A percentile compares a stretch with the other conserved stretches of the same genome.
Evolutionary conservation across 1,140 invertebrate species (phyloP).

Genomic region (Eciton burchellii): DNA sequence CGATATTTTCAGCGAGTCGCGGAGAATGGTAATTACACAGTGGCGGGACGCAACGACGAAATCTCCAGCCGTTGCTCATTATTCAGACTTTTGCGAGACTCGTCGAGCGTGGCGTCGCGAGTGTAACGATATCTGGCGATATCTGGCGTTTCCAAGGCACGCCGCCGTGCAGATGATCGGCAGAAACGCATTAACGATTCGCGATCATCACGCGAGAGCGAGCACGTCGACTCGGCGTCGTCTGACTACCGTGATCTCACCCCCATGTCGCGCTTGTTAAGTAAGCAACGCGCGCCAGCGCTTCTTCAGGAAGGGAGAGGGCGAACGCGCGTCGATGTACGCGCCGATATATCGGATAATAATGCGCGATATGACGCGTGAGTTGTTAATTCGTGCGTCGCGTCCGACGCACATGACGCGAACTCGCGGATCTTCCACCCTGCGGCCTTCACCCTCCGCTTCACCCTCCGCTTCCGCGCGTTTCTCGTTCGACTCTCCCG

Average conservation of each 20-base stretch:
- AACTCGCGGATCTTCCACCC: slow-evolving; percentile 38
- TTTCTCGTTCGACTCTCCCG: slow-evolving; percentile 64
- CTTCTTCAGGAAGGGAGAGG: slow-evolving; percentile 31
- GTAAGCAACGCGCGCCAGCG: slow-evolving; percentile 68
- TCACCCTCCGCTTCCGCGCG: slow-evolving; percentile 51
- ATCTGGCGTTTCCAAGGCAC: slow-evolving; percentile 13
- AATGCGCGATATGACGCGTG: slow-evolving; percentile 83
- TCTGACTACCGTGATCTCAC: slow-evolving; percentile 82
- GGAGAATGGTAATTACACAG: slow-evolving; percentile 42
- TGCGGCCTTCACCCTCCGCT: slow-evolving; percentile 29
- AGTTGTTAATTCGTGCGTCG: slow-evolving; percentile 82
- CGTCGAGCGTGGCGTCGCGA: neutral
- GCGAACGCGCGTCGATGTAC: slow-evolving; percentile 81
- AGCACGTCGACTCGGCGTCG: slow-evolving; percentile 74
- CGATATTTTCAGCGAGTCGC: slow-evolving; percentile 65
- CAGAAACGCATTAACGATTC: slow-evolving; percentile 63
- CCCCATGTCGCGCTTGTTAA: slow-evolving; percentile 63
- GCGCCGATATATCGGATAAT: slow-evolving; percentile 84
- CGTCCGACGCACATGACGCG: slow-evolving; percentile 76
- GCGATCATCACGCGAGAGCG: slow-evolving; percentile 66
- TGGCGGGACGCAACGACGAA: neutral
- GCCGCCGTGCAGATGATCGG: slow-evolving; percentile 15
- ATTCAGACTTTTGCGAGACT: neutral
- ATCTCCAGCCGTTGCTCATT: neutral
- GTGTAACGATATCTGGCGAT: slow-evolving; percentile 44